Evolutionary conservation across 2,888 invertebrate genomes (phyloP), one percentile per base, ranked within the genome.

Genomic region (Habrosyne pyritoides): DNA sequence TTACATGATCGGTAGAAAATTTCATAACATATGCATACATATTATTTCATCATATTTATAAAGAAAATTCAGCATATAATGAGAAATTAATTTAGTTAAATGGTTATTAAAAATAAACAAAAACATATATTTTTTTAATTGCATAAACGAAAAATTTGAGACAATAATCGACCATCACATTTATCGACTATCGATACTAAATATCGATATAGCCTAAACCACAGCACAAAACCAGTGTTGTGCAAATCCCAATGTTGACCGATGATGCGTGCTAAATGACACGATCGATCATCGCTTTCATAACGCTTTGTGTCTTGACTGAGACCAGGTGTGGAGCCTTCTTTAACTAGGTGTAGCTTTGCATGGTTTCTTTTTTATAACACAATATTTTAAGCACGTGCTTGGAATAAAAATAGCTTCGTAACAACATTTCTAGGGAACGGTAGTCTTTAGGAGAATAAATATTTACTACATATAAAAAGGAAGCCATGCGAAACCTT

Each of bases 261-360:
- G 86, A 84, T 84, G 83, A 78, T 81, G 90, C 91, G 86, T 90
- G 83, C 75, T 79, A 81, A 90, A 91, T 87, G 80, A 79, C 61
- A 73, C 81, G 79, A 91, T 92, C 90, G 78, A 91, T 91, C 89
- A 90, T 79, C 71, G 71, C 75, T 60, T 65, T 59, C 65, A 64
- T 55, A 55, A 68, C 69, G 75, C 81, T 74, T 81, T 84, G 75
- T 75, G 65, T 57, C 47, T 57, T 54, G 53, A 53, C 49, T 47
- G 57, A 61, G 59, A 62, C 48, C 63, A 60, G 64, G 62, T 30
- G 22, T 36, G 53, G 24, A 52, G 14, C 42, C 57, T 42, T 55
- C 55, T 47, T 24, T 51, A 50, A 69, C 88, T 89, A 89, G 89
- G 87, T 89, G 88, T 71, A 64, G 71, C 33, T n/a, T n/a, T n/a